Evolutionary conservation across 2,888 invertebrate species (phyloP), one percentile per base, ranked within the genome.

Genomic region (Mamestra brassicae): DNA sequence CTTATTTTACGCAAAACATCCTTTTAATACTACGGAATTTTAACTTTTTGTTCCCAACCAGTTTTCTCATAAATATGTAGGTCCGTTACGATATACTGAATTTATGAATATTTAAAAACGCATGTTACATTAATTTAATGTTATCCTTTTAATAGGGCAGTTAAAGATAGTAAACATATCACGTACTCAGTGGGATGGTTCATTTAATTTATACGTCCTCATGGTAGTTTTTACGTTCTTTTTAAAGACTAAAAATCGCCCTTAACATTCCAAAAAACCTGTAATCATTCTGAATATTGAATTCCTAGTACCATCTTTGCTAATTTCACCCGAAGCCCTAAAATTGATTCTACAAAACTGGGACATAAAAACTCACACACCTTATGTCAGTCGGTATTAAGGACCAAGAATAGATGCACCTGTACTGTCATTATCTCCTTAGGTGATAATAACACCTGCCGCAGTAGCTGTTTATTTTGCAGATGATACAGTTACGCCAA

Each of bases 1-100:
- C 74, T 74, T 80, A 76, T 80, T 85, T 88, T 80, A 84, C 81
- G 68, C 71, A 64, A 85, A 84, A 69, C 65, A 70, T 45, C 62
- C 4, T 74, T 57, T 84, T 74, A 60, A 78, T 68, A 58, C 65
- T 60, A 83, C 72, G 73, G 82, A 81, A 75, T 71, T 68, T 36
- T 52, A 47, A 34, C 4, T 57, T 70, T 60, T 81, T 84, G 13
- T 58, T 66, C 11, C 7, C 57, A 81, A 81, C 82, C 70, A 57
- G 78, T 86, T 3, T 5, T 42, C 42, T 67, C 34, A 58, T 80
- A 68, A 80, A 69, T 66, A 62, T 68, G 4, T 8, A 71, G 58
- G 17, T 68, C 17, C 10, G 76, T 70, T 62, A 86, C 68, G 78
- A 70, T 79, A 79, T 58, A 84, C 47, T 78, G 71, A 86, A 52